These are phyloP conservation scores for Tyrophagus putrescentiae DNA, from an alignment of 1,140 invertebrate genomes.

Conservation along the genomic window DNA sequence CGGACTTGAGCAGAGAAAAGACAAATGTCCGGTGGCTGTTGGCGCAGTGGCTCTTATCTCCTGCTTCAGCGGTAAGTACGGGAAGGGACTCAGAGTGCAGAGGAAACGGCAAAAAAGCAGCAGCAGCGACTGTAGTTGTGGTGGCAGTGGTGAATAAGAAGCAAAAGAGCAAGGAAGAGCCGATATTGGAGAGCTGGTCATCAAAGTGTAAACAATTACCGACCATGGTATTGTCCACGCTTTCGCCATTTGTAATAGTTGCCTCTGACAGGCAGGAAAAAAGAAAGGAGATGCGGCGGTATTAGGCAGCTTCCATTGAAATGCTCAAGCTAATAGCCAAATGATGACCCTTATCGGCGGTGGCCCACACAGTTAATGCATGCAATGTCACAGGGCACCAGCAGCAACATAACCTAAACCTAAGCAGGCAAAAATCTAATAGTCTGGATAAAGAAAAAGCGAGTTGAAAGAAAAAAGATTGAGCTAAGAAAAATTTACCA, in stretches of 20 bases:
- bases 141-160: too few species aligned
- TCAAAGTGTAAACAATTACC: slow-evolving; percentile 13
- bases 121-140: too few species aligned
- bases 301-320: not conserved
- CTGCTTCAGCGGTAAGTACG: not conserved
- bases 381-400: too few species aligned
- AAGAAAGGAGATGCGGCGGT: not conserved
- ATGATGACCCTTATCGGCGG: slow-evolving; percentile 14
- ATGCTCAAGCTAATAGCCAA: slow-evolving; percentile 1
- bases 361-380: not conserved
- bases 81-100: not conserved
- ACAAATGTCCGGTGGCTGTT: slow-evolving; percentile 13
- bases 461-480: too few species aligned
- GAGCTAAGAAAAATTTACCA: too few species aligned
- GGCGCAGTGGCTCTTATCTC: slow-evolving; percentile 7
- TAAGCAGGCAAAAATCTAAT: not conserved
- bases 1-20: not conserved
- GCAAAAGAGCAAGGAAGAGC: too few species aligned
- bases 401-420: too few species aligned
- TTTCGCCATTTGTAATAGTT: slow-evolving; percentile 2
- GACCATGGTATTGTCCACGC: not conserved
- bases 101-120: too few species aligned
- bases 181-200: slow-evolving; percentile 7
- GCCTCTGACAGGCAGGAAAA: slow-evolving; percentile 4
- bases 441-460: not conserved